A percentile compares a stretch with the other conserved stretches of the same genome.
Conservation (phyloP, 2,797 vertebrate genomes). For the Protosalanx chinensis region DNA sequence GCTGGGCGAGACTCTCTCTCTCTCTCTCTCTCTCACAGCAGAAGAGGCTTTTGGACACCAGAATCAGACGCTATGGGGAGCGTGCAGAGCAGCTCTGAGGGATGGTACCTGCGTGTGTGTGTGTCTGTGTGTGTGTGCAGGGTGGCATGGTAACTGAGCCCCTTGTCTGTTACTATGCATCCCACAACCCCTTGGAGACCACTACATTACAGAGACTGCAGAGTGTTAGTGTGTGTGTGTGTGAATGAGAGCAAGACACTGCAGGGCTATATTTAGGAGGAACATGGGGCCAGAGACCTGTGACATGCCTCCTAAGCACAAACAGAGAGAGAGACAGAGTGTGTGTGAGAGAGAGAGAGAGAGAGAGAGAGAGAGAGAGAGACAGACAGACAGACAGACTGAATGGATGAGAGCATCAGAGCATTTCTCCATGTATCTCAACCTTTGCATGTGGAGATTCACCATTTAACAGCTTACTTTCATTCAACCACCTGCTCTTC, state of each 20-base stretch:
- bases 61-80: slow-evolving; percentile 2
- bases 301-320: slow-evolving; percentile 46
- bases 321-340: slow-evolving; percentile 37
- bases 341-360: slow-evolving; percentile 8
- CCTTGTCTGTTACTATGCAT: slow-evolving; percentile 62
- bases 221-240: slow-evolving; percentile 37
- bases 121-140: not conserved
- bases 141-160: slow-evolving; percentile 44
- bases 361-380: not conserved
- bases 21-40: too few species aligned
- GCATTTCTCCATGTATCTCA: too few species aligned
- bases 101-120: slow-evolving; percentile 9
- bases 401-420: not conserved
- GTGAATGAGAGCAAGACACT: slow-evolving; percentile 16
- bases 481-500: not conserved
- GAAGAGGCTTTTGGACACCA: not conserved
- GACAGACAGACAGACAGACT: not conserved
- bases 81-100: not conserved
- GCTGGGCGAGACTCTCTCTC: too few species aligned
- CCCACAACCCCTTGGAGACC: slow-evolving; percentile 45
- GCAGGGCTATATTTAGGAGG: slow-evolving; percentile 72
- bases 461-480: too few species aligned
- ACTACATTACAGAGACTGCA: slow-evolving; percentile 45
- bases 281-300: slow-evolving; percentile 50
- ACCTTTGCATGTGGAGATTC: too few species aligned